Percentiles rank a stretch among this genome's conserved stretches.
These are phyloP conservation scores for Chrysolina haemoptera DNA, from an alignment of 2,888 invertebrate genomes.

Conservation along the genomic window DNA sequence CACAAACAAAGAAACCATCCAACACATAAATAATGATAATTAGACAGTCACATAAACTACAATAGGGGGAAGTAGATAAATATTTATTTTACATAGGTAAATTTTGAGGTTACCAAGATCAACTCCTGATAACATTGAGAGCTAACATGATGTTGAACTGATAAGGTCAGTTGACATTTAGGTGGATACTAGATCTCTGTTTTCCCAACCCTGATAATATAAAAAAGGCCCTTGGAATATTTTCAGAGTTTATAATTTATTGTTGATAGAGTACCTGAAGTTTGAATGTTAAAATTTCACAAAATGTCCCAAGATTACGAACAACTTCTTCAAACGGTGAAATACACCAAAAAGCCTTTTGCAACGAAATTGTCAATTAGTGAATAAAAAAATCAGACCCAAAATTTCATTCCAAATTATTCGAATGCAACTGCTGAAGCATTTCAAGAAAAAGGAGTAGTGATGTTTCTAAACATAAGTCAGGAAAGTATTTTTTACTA, in stretches of 20 bases:
- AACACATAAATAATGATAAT: too few species aligned
- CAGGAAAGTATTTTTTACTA: not conserved
- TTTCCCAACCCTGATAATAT: constrained; percentile 4
- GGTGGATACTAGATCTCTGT: not conserved
- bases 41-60: too few species aligned
- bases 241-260: not conserved
- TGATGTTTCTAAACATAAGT: constrained; percentile 18
- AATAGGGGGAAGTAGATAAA: too few species aligned
- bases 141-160: too few species aligned
- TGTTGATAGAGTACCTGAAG: not conserved
- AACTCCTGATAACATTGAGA: too few species aligned
- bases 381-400: not conserved
- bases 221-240: not conserved
- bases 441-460: constrained; percentile 1
- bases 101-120: too few species aligned
- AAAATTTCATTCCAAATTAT: constrained; percentile 18
- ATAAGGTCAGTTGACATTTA: too few species aligned
- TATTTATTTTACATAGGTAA: too few species aligned
- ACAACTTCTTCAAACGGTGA: not conserved
- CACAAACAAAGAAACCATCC: not conserved
- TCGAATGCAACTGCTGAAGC: constrained; percentile 15
- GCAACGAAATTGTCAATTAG: not conserved
- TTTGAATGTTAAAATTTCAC: too few species aligned
- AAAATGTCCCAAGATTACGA: too few species aligned
- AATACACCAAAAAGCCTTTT: not conserved